Base-by-base conservation (phyloP, 2,113 vertebrate genomes). In the Irena cyanogastra region DNA sequence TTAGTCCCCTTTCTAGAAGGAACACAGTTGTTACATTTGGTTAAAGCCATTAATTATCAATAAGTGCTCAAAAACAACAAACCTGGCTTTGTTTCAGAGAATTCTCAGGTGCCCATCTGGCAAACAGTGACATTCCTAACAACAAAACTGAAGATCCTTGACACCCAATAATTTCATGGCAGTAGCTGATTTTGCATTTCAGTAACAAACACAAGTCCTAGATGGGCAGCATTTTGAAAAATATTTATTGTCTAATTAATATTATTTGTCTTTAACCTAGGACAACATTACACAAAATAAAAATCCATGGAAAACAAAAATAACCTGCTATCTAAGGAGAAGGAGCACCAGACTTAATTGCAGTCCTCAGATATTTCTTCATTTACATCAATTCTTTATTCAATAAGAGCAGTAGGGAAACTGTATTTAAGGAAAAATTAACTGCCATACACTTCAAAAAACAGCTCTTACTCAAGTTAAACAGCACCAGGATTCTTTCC, bases 141-240 rank as follows among this genome's bases (percentile, higher is more conserved):
- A 87, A 35, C 33, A 49, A 92, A 97, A 94, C 64, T 75, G 64
- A 85, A 95, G 71, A 64, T 42, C 44, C 37, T 71, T 74, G 33
- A 83, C 52, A 6, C 37, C 53, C n/a, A 95, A 28, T 42, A 91
- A 82, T 80, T 97, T 77, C 35, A 78, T 5, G 22, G 13, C 75
- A 91, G 83, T 54, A 90, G 83, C 44, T 85, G 52, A 69, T 87
- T 95, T 86, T 63, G 27, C 63, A 84, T 78, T 89, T 95, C 66
- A 75, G 52, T 50, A 61, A 84, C 59, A 85, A 87, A 64, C 60
- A 41, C 10, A 53, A 66, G 33, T 27, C 65, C 68, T 66, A 56
- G 15, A 12, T 1, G 0, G 16, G 23, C 42, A 52, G 4, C 18
- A 54, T 27, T 57, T 50, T 31, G 7, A 22, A 30, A 87, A 91